These are phyloP conservation scores for Pseudomyrmex pallidus DNA, from an alignment of 1,140 invertebrate species.

Conservation along the genomic window DNA sequence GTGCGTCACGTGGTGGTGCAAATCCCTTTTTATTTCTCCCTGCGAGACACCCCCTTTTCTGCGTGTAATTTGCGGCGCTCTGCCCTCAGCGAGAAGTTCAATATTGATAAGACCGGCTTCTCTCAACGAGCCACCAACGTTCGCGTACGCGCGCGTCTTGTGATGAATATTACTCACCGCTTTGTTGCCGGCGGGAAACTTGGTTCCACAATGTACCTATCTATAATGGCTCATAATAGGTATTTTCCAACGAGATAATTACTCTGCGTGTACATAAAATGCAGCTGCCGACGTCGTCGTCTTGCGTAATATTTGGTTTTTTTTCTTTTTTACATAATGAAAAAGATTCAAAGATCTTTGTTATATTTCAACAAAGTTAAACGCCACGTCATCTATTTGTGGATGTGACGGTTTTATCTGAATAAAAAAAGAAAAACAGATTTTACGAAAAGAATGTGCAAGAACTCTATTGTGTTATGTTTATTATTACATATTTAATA, in stretches of 20 bases:
- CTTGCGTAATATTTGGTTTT: background rate
- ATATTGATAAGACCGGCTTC: constrained; percentile 19
- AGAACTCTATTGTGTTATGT: no score
- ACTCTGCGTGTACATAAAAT: background rate
- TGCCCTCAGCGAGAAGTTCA: constrained; percentile 1
- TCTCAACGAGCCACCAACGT: no score
- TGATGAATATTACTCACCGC: constrained; percentile 31
- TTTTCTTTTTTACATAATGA: background rate
- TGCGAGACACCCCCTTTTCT: constrained; percentile 22
- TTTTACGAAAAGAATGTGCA: no score
- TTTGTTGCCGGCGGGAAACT: background rate
- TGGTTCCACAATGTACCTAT: background rate
- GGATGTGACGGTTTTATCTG: no score
- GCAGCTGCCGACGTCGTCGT: background rate
- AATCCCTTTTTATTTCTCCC: constrained; percentile 6
- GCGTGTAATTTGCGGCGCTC: background rate
- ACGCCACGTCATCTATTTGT: background rate
- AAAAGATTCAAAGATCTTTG: background rate
- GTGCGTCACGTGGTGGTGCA: constrained; percentile 26
- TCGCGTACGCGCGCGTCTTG: background rate
- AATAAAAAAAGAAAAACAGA: no score
- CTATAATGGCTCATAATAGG: background rate
- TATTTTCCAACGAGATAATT: no score
- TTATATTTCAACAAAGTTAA: background rate
- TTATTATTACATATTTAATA: no score